A percentile compares a stretch with the other conserved stretches of the same genome.
phyloP scores from a whole-genome alignment of 1,140 invertebrate species.

The Lasioglossum baleicum region DNA sequence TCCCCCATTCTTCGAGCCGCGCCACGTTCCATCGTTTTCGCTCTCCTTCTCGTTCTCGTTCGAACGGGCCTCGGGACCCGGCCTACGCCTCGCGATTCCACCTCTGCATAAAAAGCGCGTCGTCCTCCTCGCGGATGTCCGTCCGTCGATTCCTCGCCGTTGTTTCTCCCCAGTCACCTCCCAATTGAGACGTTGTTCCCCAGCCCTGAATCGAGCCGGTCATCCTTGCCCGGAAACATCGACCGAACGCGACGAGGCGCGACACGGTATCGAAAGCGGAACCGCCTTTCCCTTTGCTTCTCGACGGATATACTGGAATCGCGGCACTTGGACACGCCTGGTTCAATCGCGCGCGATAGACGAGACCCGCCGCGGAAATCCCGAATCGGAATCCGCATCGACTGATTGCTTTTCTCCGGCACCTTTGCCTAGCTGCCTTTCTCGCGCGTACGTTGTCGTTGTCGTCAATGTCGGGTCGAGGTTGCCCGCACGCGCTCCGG shows the following conservation, averaged over 20 bases:
- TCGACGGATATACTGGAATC: slow-evolving; percentile 47
- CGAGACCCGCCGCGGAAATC: slow-evolving; percentile 49
- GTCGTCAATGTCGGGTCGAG: neutral
- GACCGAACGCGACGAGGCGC: slow-evolving; percentile 5
- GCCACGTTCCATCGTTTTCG: slow-evolving; percentile 34
- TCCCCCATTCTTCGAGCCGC: slow-evolving; percentile 35
- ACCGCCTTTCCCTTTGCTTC: slow-evolving; percentile 52
- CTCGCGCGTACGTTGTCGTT: neutral
- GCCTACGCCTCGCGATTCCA: slow-evolving; percentile 12
- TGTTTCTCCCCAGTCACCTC: too few relatives aligned
- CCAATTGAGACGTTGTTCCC: slow-evolving; percentile 33
- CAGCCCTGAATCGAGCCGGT: neutral
- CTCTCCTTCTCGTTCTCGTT: neutral
- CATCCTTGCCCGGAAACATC: neutral
- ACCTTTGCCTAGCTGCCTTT: slow-evolving; percentile 31
- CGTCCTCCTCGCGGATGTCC: neutral
- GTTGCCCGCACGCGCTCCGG: neutral
- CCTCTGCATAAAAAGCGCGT: slow-evolving; percentile 28
- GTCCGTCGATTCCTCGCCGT: neutral
- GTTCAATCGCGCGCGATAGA: slow-evolving; percentile 64
- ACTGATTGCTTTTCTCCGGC: slow-evolving; percentile 64
- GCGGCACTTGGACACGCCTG: slow-evolving; percentile 56
- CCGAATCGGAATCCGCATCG: slow-evolving; percentile 53
- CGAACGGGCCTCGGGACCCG: neutral
- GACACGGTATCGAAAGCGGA: slow-evolving; percentile 4